Evolutionary conservation across 2,888 invertebrate genomes (phyloP).

Genomic region (Tortrix viridana): DNA sequence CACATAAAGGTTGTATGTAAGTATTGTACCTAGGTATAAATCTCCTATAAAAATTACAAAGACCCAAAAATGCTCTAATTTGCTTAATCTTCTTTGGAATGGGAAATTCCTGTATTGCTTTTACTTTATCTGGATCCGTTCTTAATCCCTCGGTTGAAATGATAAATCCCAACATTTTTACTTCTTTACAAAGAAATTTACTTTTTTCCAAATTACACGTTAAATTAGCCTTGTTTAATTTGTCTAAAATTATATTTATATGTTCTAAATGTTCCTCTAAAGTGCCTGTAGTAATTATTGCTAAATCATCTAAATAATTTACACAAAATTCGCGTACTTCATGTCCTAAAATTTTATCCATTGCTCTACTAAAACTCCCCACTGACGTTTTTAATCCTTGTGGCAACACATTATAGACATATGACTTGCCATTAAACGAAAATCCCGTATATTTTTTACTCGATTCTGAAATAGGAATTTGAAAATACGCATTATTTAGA

Average conservation of each 20-base stretch:
- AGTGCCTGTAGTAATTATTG: slow-evolving; percentile 39
- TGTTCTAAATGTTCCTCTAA: slow-evolving; percentile 42
- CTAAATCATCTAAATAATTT: slow-evolving; percentile 46
- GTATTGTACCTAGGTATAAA: slow-evolving; percentile 40
- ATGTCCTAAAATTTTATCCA: slow-evolving; percentile 44
- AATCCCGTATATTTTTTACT: slow-evolving; percentile 40
- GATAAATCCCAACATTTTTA: slow-evolving; percentile 42
- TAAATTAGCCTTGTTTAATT: slow-evolving; percentile 31
- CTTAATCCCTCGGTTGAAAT: slow-evolving; percentile 38
- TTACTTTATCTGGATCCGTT: slow-evolving; percentile 37
- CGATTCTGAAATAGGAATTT: slow-evolving; percentile 35
- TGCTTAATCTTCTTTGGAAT: slow-evolving; percentile 43
- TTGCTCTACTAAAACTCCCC: slow-evolving; percentile 45
- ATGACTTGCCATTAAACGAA: slow-evolving; percentile 36
- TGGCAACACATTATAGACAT: slow-evolving; percentile 40
- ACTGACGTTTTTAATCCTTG: slow-evolving; percentile 45
- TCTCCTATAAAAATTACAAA: slow-evolving; percentile 44
- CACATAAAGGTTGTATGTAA: slow-evolving; percentile 40
- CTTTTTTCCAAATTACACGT: slow-evolving; percentile 38
- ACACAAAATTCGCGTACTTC: slow-evolving; percentile 44
- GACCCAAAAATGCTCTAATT: slow-evolving; percentile 44
- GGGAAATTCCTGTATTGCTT: slow-evolving; percentile 41
- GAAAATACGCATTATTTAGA: slow-evolving; percentile 43
- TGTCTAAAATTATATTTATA: slow-evolving; percentile 36
- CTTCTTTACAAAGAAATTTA: slow-evolving; percentile 37